Conservation (phyloP, 2,113 vertebrate species). For the Potamarius usumacintae region DNA sequence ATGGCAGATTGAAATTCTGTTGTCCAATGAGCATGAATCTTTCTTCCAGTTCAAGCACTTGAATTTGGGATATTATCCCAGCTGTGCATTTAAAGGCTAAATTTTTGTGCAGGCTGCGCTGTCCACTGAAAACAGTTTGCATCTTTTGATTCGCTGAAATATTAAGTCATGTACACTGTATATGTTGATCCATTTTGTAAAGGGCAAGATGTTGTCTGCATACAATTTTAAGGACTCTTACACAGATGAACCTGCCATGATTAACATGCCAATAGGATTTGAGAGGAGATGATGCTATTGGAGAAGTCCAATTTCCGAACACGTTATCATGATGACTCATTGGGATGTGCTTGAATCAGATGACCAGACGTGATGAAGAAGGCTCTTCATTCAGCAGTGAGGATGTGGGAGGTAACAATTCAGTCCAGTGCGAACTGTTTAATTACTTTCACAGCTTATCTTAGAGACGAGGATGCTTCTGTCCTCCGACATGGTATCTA, state of each 20-base stretch:
- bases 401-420: conserved; percentile 27
- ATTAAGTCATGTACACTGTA: background rate
- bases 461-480: conserved; percentile 38
- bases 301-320: background rate
- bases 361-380: conserved; percentile 26
- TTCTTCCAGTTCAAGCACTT: background rate
- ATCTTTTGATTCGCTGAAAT: background rate
- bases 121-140: background rate
- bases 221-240: too few relatives aligned
- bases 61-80: background rate
- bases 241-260: background rate
- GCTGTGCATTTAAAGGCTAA: background rate
- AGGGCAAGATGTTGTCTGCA: too few relatives aligned
- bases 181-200: background rate
- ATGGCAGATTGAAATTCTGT: background rate
- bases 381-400: background rate
- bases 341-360: conserved; percentile 8
- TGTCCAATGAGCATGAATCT: background rate
- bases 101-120: background rate
- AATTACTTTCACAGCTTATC: conserved; percentile 27
- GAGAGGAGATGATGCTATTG: background rate
- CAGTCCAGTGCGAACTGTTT: conserved; percentile 20
- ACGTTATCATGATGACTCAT: conserved; percentile 5
- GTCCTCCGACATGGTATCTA: conserved; percentile 48
- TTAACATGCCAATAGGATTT: too few relatives aligned